Base-by-base conservation (phyloP, 2,797 vertebrate genomes). In the Chaetophractus vellerosus region DNA sequence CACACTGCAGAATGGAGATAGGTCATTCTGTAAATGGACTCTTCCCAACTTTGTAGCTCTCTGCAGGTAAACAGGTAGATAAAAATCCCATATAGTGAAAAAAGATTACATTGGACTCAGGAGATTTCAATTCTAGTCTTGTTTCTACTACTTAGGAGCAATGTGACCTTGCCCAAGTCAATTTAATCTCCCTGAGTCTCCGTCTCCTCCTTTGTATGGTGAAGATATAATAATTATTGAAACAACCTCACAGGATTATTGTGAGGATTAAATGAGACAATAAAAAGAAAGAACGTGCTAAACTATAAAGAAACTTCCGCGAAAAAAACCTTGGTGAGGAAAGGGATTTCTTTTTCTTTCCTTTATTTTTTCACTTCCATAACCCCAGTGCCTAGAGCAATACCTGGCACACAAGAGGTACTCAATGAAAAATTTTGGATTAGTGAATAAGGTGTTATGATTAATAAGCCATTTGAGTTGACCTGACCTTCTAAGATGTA, bases 181-280 rank as follows among this genome's bases (percentile, higher is more conserved):
- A 78, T 83, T 88, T 84, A 82, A 93, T 86, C 63, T 93, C 71
- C 57, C 19, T 28, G 19, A 68, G 61, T 87, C 68, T 93, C 81
- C 55, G 24, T 64, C 45, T 68, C n/a, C 23, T 93, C 50, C 63
- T 88, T 91, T 68, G 52, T 28, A 71, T 45, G 41, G 63, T 66
- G 5, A 95, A 78, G 36, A 90, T 57, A 95, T 8, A 61, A 88
- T 66, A 74, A 57, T 55, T 94, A 66, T 94, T 69, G 72, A 79
- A 96, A 72, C 50, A 96, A 78, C 6, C 9, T 86, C 61, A 76
- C 18, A 64, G 74, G 76, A 93, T 96, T 92, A 83, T 88, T 82
- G 52, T 83, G 55, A 89, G n/a, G n/a, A 86, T 88, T 95, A 95
- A 96, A 90, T 86, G 41, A 83, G 92, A 87, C 36, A 90, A 90